Percentiles rank a stretch among this genome's conserved stretches.
Evolutionary conservation across 2,797 vertebrate species (phyloP).

Genomic region (Spinus olivaceus): DNA sequence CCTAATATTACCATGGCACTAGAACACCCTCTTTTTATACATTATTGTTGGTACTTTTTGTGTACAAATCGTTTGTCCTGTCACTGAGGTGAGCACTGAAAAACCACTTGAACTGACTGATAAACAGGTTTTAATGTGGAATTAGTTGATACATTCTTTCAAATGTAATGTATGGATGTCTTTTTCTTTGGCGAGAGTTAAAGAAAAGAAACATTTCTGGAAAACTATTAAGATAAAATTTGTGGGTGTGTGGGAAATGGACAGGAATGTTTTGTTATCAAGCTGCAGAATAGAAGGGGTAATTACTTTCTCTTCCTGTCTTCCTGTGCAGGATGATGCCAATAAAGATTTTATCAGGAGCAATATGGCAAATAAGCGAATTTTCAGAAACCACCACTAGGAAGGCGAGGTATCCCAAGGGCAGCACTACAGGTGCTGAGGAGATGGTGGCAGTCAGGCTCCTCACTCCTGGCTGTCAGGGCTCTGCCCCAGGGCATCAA

Average conservation of each 20-base stretch:
- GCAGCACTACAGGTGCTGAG: background rate
- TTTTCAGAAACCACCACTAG: background rate
- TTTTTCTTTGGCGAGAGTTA: background rate
- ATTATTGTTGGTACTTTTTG: background rate
- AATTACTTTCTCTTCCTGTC: background rate
- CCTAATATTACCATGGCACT: background rate
- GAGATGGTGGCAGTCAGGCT: background rate
- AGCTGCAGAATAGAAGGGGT: background rate
- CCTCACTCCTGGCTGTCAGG: background rate
- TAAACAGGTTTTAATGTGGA: background rate
- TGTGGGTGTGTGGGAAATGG: background rate
- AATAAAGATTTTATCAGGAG: background rate
- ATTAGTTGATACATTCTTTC: background rate
- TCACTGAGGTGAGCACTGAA: background rate
- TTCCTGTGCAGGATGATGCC: background rate
- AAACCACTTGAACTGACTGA: background rate
- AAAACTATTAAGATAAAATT: background rate
- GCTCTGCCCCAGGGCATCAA: rapidly evolving
- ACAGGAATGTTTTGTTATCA: background rate
- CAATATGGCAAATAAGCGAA: background rate
- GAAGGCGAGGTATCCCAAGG: background rate
- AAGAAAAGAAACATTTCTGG: background rate
- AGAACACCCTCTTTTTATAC: background rate
- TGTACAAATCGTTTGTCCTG: background rate
- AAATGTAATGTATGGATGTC: background rate